Percentiles rank a stretch among this genome's conserved stretches.
phyloP scores from a whole-genome alignment of 2,113 vertebrate genomes.

The Hyperoodon ampullatus region DNA sequence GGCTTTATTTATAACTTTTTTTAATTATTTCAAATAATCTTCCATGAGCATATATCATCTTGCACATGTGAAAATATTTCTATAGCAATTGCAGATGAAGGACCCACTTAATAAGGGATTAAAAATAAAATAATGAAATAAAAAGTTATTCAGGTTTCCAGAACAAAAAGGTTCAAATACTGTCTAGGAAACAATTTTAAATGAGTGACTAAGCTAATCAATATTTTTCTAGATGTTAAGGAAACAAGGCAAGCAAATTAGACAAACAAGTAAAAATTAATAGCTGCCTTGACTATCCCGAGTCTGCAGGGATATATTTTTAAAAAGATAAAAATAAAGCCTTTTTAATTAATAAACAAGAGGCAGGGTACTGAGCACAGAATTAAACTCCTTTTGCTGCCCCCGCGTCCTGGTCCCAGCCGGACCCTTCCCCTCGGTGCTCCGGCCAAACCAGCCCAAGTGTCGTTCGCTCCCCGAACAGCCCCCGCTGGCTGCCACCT shows the following conservation, averaged over 20 bases:
- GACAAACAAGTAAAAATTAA: neutral
- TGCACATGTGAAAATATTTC: neutral
- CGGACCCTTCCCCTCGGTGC: neutral
- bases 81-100: neutral
- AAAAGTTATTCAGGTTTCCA: constrained; percentile 28
- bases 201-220: constrained; percentile 37
- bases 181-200: neutral
- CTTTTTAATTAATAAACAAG: neutral
- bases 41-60: neutral
- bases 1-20: neutral
- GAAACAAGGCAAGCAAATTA: constrained; percentile 36
- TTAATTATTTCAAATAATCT: neutral
- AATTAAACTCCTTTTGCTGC: neutral
- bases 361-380: neutral
- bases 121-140: neutral
- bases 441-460: neutral
- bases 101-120: neutral
- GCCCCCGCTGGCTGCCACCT: neutral
- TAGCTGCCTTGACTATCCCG: neutral
- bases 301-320: neutral
- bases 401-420: neutral
- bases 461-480: neutral
- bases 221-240: constrained; percentile 5
- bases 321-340: neutral
- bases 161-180: constrained; percentile 2